Evolutionary conservation across 1,140 invertebrate species (phyloP).

Genomic region (Hestina assimilis): DNA sequence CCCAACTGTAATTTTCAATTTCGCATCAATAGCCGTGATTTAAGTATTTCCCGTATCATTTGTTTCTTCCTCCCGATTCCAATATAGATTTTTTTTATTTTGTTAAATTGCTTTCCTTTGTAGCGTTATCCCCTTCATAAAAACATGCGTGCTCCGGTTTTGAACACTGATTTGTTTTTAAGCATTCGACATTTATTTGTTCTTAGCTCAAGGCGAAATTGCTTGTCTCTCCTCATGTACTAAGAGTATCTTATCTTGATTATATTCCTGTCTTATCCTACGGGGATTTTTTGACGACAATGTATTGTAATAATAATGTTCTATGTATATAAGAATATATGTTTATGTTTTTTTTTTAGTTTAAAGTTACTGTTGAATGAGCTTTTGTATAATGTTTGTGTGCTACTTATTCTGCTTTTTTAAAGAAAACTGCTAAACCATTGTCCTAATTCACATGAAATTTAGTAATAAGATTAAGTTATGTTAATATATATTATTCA

Average conservation of each 20-base stretch:
- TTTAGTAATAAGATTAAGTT: too few relatives aligned
- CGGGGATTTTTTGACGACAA: too few relatives aligned
- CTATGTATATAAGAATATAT: too few relatives aligned
- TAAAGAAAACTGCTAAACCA: too few relatives aligned
- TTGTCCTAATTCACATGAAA: too few relatives aligned
- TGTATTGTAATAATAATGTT: too few relatives aligned
- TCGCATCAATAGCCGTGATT: conserved; percentile 70
- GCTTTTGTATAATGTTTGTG: too few relatives aligned
- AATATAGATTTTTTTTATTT: conserved; percentile 71
- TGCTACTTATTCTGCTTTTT: too few relatives aligned
- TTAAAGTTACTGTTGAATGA: too few relatives aligned
- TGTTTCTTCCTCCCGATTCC: conserved; percentile 58
- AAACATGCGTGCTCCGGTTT: conserved; percentile 53
- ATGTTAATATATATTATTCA: not conserved
- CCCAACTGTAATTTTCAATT: conserved; percentile 56
- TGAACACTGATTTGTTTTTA: conserved; percentile 72
- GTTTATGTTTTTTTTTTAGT: too few relatives aligned
- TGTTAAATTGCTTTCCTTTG: conserved; percentile 76
- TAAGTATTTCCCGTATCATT: conserved; percentile 76
- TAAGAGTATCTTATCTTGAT: too few relatives aligned
- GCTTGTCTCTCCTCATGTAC: conserved; percentile 32
- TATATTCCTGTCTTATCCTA: conserved; percentile 6
- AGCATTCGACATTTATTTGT: conserved; percentile 72
- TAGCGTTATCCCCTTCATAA: conserved; percentile 62
- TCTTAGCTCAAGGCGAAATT: conserved; percentile 67